These are phyloP conservation scores for Carollia perspicillata DNA, from an alignment of 2,113 vertebrate genomes.

Conservation along the genomic window DNA sequence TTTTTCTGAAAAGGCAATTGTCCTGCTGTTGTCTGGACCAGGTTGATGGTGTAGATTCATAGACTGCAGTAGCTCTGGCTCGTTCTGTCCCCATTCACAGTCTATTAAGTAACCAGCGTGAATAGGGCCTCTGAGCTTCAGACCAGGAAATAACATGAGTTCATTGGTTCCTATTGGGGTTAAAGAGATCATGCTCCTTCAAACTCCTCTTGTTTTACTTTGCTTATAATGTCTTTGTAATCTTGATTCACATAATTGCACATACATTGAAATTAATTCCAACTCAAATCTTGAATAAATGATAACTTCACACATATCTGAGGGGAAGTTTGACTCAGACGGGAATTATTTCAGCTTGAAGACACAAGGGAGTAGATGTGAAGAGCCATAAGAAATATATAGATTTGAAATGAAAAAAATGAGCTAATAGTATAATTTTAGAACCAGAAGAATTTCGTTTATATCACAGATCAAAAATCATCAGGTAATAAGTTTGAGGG, in stretches of 20 bases:
- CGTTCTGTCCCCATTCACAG: not conserved
- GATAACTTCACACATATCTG: not conserved
- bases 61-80: not conserved
- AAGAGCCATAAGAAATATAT: not conserved
- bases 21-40: not conserved
- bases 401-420: not conserved
- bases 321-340: conserved; percentile 20
- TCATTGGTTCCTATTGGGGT: conserved; percentile 11
- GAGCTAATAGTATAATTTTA: not conserved
- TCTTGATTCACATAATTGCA: conserved; percentile 61
- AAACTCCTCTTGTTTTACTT: conserved; percentile 59
- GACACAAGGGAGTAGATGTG: not conserved
- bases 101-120: conserved; percentile 39
- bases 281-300: conserved; percentile 27
- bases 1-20: not conserved
- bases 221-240: conserved; percentile 47
- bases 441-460: not conserved
- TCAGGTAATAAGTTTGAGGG: not conserved
- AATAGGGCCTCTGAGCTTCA: not conserved
- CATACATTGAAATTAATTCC: conserved; percentile 64
- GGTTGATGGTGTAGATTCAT: not conserved
- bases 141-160: not conserved
- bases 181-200: conserved; percentile 54
- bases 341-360: conserved; percentile 30
- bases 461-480: not conserved